Base-by-base conservation (phyloP, 2,797 vertebrate genomes). In the Vipera ursinii region DNA sequence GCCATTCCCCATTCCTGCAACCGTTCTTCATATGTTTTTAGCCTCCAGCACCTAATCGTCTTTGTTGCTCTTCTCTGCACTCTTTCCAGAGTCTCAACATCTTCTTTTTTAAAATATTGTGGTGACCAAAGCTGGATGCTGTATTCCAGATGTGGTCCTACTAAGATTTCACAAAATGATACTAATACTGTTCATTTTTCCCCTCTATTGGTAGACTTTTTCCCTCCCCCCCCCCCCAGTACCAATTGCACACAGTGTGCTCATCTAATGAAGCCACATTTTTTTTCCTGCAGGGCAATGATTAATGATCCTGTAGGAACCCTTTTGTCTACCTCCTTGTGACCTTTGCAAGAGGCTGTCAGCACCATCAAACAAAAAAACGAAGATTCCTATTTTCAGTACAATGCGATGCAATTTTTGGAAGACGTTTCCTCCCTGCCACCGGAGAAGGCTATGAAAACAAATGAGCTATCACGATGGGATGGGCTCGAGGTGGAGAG, bases 201-300 rank as follows among this genome's bases (percentile, higher is more conserved):
- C n/a, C 5, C 28, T 69, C 28, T 69, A 73, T n/a, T 86, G 44
- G 56, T 26, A n/a, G n/a, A 28, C 55, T 89, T 60, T 22, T 55
- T 6, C 28, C 3, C 5, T 14, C 15, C 32, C 26, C 26, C 15
- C 85, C 38, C 17, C 86, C 7, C 88, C 51, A 86, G 24, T 91
- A 59, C 32, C 57, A 82, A 65, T 63, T 85, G 86, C 65, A 48
- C 15, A 22, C 20, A 78, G 57, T 73, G 85, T 82, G 65, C 20
- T 88, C 73, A 57, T 87, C 86, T 93, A 93, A 93, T 93, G 92
- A 93, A 93, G 63, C 89, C 89, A 91, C 90, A 24, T 73, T 86
- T 38, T 86, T 38, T 86, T 93, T 85, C 90, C 89, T 91, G 89
- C 86, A 85, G 89, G 89, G 89, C 26, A 24, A 78, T 93, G 92